A percentile compares a stretch with the other conserved stretches of the same genome.
phyloP scores from a whole-genome alignment of 2,888 invertebrate species.

The Notocelia uddmanniana region DNA sequence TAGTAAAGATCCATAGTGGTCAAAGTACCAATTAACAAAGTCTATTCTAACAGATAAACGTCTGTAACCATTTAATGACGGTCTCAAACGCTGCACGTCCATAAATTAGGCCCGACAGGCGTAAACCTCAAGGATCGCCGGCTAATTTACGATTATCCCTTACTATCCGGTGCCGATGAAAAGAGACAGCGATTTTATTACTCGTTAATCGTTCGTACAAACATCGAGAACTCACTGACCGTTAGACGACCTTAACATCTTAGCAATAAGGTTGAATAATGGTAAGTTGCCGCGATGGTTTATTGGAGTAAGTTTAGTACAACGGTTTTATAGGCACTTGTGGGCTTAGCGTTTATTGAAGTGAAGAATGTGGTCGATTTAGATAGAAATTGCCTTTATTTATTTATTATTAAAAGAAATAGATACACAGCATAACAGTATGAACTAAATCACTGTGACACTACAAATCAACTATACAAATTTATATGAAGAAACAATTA shows the following conservation, averaged over 20 bases:
- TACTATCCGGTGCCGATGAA: constrained; percentile 49
- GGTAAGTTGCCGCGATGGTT: constrained; percentile 2
- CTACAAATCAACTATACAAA: too few species aligned
- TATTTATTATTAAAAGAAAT: too few species aligned
- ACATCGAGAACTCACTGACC: background rate
- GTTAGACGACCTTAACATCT: background rate
- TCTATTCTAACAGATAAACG: constrained; percentile 26
- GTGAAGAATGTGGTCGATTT: constrained; percentile 7
- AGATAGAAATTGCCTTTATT: constrained; percentile 2
- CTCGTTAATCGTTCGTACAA: constrained; percentile 26
- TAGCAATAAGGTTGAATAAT: background rate
- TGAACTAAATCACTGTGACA: too few species aligned
- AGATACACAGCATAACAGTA: too few species aligned
- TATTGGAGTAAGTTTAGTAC: constrained; percentile 15
- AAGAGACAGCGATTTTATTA: constrained; percentile 52
- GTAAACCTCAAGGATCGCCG: constrained; percentile 66
- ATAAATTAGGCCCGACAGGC: constrained; percentile 73
- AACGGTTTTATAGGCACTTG: constrained; percentile 23
- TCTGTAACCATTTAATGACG: constrained; percentile 35
- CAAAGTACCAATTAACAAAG: constrained; percentile 29
- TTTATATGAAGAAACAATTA: too few species aligned
- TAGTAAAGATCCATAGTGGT: background rate
- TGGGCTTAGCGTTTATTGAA: constrained; percentile 5
- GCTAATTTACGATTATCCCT: constrained; percentile 72
- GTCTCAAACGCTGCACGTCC: constrained; percentile 34